phyloP scores from a whole-genome alignment of 2,113 vertebrate species.

The Ploceus nigricollis region DNA sequence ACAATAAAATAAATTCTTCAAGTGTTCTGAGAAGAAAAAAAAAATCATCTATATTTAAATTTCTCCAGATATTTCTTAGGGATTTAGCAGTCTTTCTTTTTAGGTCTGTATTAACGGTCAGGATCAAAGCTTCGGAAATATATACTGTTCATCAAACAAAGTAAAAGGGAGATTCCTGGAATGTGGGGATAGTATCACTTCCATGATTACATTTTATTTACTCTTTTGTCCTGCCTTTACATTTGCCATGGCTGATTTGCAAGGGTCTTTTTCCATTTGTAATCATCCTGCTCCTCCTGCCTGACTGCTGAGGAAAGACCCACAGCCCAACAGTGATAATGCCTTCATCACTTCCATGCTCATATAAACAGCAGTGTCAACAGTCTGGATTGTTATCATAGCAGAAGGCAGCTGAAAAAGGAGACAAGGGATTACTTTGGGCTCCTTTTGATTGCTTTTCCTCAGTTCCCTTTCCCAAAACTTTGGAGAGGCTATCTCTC shows the following conservation, averaged over 20 bases:
- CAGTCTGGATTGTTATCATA: constrained; percentile 13
- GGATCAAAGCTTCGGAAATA: not conserved
- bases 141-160: not conserved
- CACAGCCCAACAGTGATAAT: constrained; percentile 56
- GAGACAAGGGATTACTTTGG: not conserved
- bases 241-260: constrained; percentile 52
- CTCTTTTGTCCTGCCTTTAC: constrained; percentile 44
- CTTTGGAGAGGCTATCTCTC: not conserved
- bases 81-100: not conserved
- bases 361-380: constrained; percentile 21
- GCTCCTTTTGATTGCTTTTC: constrained; percentile 4
- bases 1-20: not conserved
- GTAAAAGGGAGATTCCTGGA: not conserved
- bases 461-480: not conserved
- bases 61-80: not conserved
- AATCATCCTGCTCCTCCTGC: constrained; percentile 73
- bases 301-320: constrained; percentile 72
- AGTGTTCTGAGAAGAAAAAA: not conserved
- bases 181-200: not conserved
- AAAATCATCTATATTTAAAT: not conserved
- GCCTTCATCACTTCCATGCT: constrained; percentile 55
- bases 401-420: constrained; percentile 4
- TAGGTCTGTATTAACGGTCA: not conserved
- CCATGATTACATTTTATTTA: constrained; percentile 37
- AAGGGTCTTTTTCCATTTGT: constrained; percentile 50